phyloP scores from a whole-genome alignment of 2,113 vertebrate genomes.

The Atlantisia rogersi region DNA sequence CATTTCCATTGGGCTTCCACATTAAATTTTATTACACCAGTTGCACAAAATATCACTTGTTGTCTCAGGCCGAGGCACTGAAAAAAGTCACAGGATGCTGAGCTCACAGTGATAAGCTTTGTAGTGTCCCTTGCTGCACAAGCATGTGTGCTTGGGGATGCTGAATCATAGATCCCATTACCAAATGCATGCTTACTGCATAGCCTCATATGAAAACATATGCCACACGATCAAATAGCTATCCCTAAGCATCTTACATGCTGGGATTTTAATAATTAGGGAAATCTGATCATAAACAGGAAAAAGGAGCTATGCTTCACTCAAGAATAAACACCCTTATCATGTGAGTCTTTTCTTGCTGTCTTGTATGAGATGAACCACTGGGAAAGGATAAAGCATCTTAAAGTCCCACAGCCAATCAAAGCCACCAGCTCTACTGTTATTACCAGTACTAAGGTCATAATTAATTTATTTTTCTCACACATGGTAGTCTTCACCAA shows the following conservation, averaged over 20 bases:
- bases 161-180: neutral
- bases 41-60: neutral
- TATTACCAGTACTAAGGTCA: neutral
- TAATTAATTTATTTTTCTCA: neutral
- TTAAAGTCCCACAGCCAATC: neutral
- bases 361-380: neutral
- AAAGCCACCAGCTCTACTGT: neutral
- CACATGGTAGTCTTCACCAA: neutral
- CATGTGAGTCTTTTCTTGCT: neutral
- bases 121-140: neutral
- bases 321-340: neutral
- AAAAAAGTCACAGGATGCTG: neutral
- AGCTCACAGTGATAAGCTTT: neutral
- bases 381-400: neutral
- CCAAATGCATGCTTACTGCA: neutral
- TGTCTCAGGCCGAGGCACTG: neutral
- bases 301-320: neutral
- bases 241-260: neutral
- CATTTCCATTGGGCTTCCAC: neutral
- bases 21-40: neutral
- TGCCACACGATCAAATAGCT: neutral
- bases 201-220: neutral
- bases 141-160: neutral
- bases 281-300: neutral
- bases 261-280: constrained; percentile 4